Evolutionary conservation across 2,888 invertebrate species (phyloP), one percentile per base, ranked within the genome.

Genomic region (Caenorhabditis angaria): DNA sequence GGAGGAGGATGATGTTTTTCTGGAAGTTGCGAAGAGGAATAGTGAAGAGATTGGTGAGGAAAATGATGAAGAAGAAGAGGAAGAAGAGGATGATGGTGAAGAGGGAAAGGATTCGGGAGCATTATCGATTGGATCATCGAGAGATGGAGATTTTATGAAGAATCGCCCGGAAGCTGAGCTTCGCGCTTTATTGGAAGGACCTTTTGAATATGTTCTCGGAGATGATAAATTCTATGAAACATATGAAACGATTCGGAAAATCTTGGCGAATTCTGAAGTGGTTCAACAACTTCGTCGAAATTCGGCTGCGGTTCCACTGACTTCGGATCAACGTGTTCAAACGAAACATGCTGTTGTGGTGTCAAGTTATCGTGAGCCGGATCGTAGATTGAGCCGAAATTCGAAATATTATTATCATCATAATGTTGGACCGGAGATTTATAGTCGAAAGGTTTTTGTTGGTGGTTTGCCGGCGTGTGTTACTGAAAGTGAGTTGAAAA

Each of bases 391-490:
- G 12, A 70, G 68, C 1, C 50, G 68, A 14, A 66, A 67, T 47
- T 74, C 70, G 41, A 77, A 73, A 55, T 73, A 76, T 59, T 78
- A 78, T 62, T 71, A 76, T 50, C 78, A 78, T 56, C 70, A 76
- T 63, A 78, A 76, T 41, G 72, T 73, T 27, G 78, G 76, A 12
- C 70, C 88, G 20, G 89, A 89, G 80, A 81, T 89, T 51, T 89
- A 86, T 81, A 90, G 90, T 25, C 91, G 96, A 82, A 97, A 97
- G 90, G 97, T 97, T 63, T 97, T 97, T 89, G 97, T 97, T 50
- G 97, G 97, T 3, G 97, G 97, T 0, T 90, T 97, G 80, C 97
- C 97, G 25, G 96, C 97, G 0, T 97, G 97, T 88, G 97, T 97
- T 78, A 97, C 97, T 88, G 97, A 97, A 91, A 93, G 93, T 93